These are phyloP conservation scores for Trimorus sp. DNA, from an alignment of 2,888 invertebrate genomes.

Conservation along the genomic window DNA sequence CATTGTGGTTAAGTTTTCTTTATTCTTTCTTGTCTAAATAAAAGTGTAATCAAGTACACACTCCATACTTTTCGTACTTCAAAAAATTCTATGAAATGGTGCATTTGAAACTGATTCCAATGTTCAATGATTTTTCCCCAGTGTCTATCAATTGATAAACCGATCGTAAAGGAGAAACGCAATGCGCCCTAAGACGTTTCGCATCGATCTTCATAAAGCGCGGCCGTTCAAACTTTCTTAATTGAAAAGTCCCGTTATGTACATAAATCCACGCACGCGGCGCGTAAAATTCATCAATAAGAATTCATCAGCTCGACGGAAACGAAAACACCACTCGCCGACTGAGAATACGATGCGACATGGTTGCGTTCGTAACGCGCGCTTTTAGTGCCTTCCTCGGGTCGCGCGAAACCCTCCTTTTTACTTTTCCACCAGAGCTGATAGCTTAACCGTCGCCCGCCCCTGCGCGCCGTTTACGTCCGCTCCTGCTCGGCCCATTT, in stretches of 20 bases:
- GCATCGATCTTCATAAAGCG: slow-evolving; percentile 32
- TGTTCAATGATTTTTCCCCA: no score
- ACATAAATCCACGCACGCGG: slow-evolving; percentile 56
- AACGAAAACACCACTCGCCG: slow-evolving; percentile 77
- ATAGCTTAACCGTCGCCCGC: slow-evolving; percentile 60
- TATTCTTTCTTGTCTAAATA: no score
- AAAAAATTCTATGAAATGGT: no score
- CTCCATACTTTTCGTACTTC: no score
- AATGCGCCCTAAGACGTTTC: slow-evolving; percentile 1
- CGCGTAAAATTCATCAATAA: slow-evolving; percentile 70
- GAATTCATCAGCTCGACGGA: slow-evolving; percentile 75
- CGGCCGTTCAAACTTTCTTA: slow-evolving; percentile 42
- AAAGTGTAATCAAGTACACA: no score
- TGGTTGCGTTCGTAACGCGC: slow-evolving; percentile 77
- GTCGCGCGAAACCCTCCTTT: slow-evolving; percentile 64
- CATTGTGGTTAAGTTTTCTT: no score
- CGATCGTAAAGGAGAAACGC: not conserved
- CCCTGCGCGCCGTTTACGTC: slow-evolving; percentile 60
- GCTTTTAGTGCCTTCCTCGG: slow-evolving; percentile 77
- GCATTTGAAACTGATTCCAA: no score
- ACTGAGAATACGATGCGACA: slow-evolving; percentile 76
- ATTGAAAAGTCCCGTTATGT: slow-evolving; percentile 56
- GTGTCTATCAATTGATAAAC: no score
- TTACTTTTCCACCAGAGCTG: slow-evolving; percentile 69
- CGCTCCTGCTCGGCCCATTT: slow-evolving; percentile 61